Evolutionary conservation across 2,113 vertebrate species (phyloP).

Genomic region (Serilophus lunatus): DNA sequence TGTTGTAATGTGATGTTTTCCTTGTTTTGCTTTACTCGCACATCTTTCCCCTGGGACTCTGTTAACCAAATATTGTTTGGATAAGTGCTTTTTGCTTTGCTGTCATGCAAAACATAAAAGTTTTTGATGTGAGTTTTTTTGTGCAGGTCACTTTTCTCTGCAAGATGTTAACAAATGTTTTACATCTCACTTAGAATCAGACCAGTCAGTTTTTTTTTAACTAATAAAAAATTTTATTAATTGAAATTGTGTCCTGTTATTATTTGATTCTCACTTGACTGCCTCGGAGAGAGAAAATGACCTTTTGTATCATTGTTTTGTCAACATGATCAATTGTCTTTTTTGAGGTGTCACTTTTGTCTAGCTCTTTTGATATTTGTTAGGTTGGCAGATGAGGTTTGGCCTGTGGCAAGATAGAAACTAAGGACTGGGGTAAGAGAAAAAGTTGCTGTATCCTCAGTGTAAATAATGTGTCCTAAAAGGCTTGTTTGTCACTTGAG

Average conservation of each 20-base stretch:
- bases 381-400: slow-evolving; percentile 84
- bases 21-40: slow-evolving; percentile 64
- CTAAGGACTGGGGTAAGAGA: slow-evolving; percentile 85
- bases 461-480: slow-evolving; percentile 48
- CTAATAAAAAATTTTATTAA: slow-evolving; percentile 78
- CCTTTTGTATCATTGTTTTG: slow-evolving; percentile 45
- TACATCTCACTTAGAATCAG: slow-evolving; percentile 65
- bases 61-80: slow-evolving; percentile 39
- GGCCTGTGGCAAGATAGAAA: slow-evolving; percentile 81
- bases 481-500: neutral
- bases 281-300: slow-evolving; percentile 56
- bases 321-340: slow-evolving; percentile 70
- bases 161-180: slow-evolving; percentile 70
- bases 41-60: slow-evolving; percentile 8
- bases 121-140: neutral
- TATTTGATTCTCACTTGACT: slow-evolving; percentile 74
- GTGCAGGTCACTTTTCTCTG: slow-evolving; percentile 33
- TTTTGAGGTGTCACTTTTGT: slow-evolving; percentile 79
- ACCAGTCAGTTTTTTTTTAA: slow-evolving; percentile 65
- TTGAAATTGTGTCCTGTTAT: slow-evolving; percentile 83
- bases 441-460: slow-evolving; percentile 62
- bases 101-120: slow-evolving; percentile 61
- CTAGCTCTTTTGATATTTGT: slow-evolving; percentile 81
- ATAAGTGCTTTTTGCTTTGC: slow-evolving; percentile 60
- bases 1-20: slow-evolving; percentile 68